These are phyloP conservation scores for Ernsta delagoae DNA, from an alignment of 2,888 invertebrate species.

Conservation along the genomic window DNA sequence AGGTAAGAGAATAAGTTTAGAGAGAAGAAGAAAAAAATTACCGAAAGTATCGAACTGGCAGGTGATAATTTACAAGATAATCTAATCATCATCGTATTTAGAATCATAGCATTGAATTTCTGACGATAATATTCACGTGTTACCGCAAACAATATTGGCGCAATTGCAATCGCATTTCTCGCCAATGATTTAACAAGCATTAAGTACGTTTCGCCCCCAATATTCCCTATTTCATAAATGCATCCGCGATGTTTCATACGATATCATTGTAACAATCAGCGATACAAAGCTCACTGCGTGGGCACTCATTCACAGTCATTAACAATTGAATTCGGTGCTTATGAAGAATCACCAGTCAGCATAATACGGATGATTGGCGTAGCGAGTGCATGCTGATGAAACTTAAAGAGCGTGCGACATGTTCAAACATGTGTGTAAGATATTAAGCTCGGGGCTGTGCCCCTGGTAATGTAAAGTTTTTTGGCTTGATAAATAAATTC, in stretches of 20 bases:
- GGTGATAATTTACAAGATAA: too few relatives aligned
- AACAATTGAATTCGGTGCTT: conserved; percentile 28
- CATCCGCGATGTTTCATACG: conserved; percentile 3
- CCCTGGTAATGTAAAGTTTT: too few relatives aligned
- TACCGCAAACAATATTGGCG: not conserved
- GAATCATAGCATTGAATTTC: too few relatives aligned
- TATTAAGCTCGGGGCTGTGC: not conserved
- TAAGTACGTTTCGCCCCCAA: not conserved
- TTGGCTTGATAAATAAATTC: too few relatives aligned
- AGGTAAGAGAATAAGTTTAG: too few relatives aligned
- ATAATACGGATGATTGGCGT: conserved; percentile 25
- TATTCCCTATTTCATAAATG: not conserved
- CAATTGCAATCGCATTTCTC: not conserved
- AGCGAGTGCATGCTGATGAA: conserved; percentile 23
- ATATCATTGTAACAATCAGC: conserved; percentile 18
- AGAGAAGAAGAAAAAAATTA: too few relatives aligned
- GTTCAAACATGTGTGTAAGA: conserved; percentile 8
- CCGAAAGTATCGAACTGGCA: too few relatives aligned
- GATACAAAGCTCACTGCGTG: conserved; percentile 11
- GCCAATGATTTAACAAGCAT: not conserved
- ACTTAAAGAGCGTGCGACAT: not conserved
- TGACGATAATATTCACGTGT: too few relatives aligned
- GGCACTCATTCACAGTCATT: not conserved
- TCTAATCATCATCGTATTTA: too few relatives aligned
- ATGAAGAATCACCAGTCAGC: conserved; percentile 30